Percentiles rank a stretch among this genome's conserved stretches.
These are phyloP conservation scores for Entomyzon cyanotis DNA, from an alignment of 2,113 vertebrate genomes.

Conservation along the genomic window DNA sequence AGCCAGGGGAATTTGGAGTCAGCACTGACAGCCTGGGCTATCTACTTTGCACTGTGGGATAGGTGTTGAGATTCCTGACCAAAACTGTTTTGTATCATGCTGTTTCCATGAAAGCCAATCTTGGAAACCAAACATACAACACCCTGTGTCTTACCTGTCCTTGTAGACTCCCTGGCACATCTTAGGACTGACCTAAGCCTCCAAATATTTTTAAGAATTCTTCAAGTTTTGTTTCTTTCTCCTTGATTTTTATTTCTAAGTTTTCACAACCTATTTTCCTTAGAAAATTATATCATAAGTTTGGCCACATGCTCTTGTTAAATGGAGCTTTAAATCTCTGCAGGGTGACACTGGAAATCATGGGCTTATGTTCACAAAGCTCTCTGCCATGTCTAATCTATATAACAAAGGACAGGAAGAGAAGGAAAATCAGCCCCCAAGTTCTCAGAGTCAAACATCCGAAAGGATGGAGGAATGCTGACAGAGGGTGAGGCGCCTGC, in stretches of 20 bases:
- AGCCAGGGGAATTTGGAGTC: background rate
- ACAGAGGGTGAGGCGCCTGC: background rate
- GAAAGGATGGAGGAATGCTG: background rate
- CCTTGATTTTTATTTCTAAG: background rate
- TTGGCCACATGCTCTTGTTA: background rate
- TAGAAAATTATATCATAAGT: background rate
- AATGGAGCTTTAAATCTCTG: background rate
- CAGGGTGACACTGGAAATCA: background rate
- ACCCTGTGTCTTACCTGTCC: background rate
- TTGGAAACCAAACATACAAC: background rate
- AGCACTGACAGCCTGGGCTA: background rate
- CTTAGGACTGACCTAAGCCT: background rate
- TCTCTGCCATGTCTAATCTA: background rate
- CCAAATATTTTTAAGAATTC: background rate
- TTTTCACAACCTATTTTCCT: background rate
- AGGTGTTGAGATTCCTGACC: background rate
- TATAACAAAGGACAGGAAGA: background rate
- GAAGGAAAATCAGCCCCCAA: background rate
- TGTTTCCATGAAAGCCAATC: background rate
- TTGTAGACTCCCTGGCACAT: background rate
- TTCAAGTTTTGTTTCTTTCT: background rate
- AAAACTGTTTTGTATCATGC: background rate
- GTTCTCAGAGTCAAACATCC: background rate
- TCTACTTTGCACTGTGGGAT: background rate
- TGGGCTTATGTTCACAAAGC: background rate